Evolutionary conservation across 2,797 vertebrate genomes (phyloP).

Genomic region (Gorsachius magnificus): DNA sequence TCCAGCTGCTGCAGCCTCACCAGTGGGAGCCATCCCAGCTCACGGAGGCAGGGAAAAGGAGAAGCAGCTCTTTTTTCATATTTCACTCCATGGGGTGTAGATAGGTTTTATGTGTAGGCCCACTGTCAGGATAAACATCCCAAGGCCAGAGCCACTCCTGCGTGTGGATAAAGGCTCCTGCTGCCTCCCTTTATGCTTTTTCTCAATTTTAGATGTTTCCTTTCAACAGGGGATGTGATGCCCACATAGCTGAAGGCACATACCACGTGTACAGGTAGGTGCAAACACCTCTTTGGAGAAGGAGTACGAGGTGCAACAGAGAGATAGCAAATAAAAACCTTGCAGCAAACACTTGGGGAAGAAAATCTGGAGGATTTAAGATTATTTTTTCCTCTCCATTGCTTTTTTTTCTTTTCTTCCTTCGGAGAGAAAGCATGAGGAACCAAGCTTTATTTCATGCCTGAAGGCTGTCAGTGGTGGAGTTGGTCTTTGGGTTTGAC

Average conservation of each 20-base stretch:
- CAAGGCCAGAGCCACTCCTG: fast-evolving
- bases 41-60: not conserved
- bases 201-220: not conserved
- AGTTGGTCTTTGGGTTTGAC: not conserved
- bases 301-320: not conserved
- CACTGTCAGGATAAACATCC: fast-evolving
- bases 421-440: not conserved
- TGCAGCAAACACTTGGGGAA: not conserved
- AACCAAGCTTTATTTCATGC: not conserved
- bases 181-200: not conserved
- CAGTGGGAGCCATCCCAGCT: not conserved
- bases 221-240: not conserved
- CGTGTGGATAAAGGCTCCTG: not conserved
- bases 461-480: not conserved
- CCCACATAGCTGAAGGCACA: not conserved
- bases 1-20: not conserved
- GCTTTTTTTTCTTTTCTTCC: not conserved
- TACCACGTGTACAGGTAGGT: fast-evolving
- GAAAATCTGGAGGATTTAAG: not conserved
- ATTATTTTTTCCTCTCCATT: not conserved
- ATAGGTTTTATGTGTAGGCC: not conserved
- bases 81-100: not conserved
- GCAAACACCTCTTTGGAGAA: not conserved
- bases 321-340: not conserved
- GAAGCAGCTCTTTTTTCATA: not conserved